These are phyloP conservation scores for Scotopteryx bipunctaria DNA, from an alignment of 2,888 invertebrate species.

Conservation along the genomic window DNA sequence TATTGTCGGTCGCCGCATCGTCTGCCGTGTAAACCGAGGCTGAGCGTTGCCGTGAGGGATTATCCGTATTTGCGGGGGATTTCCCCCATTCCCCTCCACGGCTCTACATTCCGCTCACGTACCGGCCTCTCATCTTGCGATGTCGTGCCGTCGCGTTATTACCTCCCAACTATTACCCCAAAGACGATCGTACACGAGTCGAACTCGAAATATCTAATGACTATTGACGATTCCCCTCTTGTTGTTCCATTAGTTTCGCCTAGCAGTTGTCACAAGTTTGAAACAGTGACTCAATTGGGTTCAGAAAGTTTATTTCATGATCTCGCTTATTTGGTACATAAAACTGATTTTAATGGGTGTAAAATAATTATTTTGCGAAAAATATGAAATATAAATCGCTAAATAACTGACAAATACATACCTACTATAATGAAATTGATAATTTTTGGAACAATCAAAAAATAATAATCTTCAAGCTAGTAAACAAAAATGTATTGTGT, in stretches of 20 bases:
- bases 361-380: too few species aligned
- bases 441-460: too few species aligned
- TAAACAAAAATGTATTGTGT: too few species aligned
- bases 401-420: too few species aligned
- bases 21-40: conserved; percentile 59
- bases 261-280: conserved; percentile 22
- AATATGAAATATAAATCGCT: too few species aligned
- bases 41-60: conserved; percentile 64
- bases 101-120: conserved; percentile 68
- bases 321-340: conserved; percentile 4
- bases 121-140: conserved; percentile 67
- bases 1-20: conserved; percentile 45
- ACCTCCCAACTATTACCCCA: conserved; percentile 69
- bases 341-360: too few species aligned
- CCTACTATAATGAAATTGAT: too few species aligned
- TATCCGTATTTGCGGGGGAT: conserved; percentile 62
- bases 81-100: conserved; percentile 42
- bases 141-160: conserved; percentile 72
- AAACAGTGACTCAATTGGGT: conserved; percentile 25
- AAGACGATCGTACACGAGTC: conserved; percentile 49
- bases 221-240: conserved; percentile 33
- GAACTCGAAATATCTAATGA: conserved; percentile 49
- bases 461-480: too few species aligned
- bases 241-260: conserved; percentile 29
- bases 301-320: conserved; percentile 22